Evolutionary conservation across 2,888 invertebrate species (phyloP).

Genomic region (Andrena marginata): DNA sequence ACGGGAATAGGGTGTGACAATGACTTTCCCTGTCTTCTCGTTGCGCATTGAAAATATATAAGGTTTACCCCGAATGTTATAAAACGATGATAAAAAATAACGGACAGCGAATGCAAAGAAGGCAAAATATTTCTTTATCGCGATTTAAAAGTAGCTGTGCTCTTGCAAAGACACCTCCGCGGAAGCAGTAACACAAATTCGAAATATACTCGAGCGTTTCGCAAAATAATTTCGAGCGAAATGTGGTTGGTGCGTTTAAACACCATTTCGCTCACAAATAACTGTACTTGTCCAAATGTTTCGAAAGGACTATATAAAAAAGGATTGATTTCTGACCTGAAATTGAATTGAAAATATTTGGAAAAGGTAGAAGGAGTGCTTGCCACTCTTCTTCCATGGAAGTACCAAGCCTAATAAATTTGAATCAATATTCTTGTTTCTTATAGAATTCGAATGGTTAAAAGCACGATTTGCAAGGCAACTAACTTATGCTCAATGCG

Average conservation of each 20-base stretch:
- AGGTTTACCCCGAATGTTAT: neutral
- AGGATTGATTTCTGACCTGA: too few relatives aligned
- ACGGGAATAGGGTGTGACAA: conserved; percentile 40
- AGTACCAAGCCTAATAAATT: too few relatives aligned
- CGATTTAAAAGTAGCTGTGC: neutral
- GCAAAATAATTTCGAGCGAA: neutral
- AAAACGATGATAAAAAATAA: neutral
- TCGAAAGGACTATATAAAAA: too few relatives aligned
- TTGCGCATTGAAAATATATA: neutral
- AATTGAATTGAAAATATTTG: too few relatives aligned
- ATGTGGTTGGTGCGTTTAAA: too few relatives aligned
- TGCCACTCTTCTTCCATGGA: too few relatives aligned
- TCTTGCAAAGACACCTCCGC: neutral
- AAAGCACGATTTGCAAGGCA: neutral
- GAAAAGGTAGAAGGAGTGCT: too few relatives aligned
- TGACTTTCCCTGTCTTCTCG: conserved; percentile 58
- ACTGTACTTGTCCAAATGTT: too few relatives aligned
- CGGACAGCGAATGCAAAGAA: conserved; percentile 3
- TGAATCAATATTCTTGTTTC: too few relatives aligned
- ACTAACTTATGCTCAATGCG: neutral
- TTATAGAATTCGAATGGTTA: neutral
- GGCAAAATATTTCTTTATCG: neutral
- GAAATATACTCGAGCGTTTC: neutral
- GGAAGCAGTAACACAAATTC: neutral
- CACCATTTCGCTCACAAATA: too few relatives aligned